phyloP scores from a whole-genome alignment of 2,797 vertebrate species.

The Pseudocheirus occidentalis region DNA sequence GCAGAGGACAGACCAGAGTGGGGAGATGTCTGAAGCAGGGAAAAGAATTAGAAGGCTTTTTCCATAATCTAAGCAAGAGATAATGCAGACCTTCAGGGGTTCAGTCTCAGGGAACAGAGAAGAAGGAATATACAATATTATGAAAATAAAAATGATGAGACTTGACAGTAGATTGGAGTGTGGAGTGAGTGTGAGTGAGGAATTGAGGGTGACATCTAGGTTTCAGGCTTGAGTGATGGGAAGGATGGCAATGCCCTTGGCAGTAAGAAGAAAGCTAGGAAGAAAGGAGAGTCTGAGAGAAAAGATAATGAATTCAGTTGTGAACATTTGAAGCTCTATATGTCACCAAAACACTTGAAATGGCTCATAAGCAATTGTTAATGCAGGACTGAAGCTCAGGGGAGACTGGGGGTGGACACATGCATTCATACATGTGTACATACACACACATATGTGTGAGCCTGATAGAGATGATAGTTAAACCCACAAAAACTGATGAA shows the following conservation, averaged over 20 bases:
- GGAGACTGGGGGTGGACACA: not conserved
- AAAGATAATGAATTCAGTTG: not conserved
- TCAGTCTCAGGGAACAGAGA: not conserved
- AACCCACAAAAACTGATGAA: not conserved
- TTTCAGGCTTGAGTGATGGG: not conserved
- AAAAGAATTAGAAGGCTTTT: not conserved
- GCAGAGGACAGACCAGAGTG: not conserved
- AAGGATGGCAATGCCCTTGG: not conserved
- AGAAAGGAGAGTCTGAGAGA: not conserved
- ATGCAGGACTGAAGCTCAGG: not conserved
- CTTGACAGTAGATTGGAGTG: not conserved
- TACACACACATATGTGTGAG: not conserved
- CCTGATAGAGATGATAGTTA: not conserved
- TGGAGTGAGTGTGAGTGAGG: not conserved
- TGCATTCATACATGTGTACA: too few relatives aligned
- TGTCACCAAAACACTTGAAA: not conserved
- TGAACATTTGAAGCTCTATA: not conserved
- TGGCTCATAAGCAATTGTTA: not conserved
- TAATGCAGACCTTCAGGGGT: too few relatives aligned
- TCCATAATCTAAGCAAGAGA: not conserved
- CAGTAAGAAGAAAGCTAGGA: not conserved
- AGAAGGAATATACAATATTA: not conserved
- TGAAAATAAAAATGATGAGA: not conserved
- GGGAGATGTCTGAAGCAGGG: not conserved
- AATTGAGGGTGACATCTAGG: not conserved